These are phyloP conservation scores for Tapirus terrestris DNA, from an alignment of 2,113 vertebrate species.

Conservation along the genomic window DNA sequence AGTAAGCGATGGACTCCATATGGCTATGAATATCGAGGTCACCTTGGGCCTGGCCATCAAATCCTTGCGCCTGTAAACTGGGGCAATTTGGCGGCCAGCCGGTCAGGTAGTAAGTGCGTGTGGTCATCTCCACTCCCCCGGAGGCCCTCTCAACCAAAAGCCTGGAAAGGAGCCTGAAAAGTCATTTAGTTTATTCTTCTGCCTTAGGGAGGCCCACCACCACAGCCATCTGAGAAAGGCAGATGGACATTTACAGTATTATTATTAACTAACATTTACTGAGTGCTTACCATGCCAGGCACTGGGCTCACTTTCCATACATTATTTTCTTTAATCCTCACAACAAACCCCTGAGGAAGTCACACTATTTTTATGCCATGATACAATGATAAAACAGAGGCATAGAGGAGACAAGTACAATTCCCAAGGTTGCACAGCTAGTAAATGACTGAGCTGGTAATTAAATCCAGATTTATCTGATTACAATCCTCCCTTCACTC, in stretches of 20 bases:
- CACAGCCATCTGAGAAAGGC: neutral
- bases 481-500: neutral
- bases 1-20: neutral
- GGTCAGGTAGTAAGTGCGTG: neutral
- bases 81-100: neutral
- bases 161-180: neutral
- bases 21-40: neutral
- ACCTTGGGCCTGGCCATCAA: neutral
- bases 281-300: neutral
- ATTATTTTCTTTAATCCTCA: constrained; percentile 17
- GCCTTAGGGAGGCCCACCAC: neutral
- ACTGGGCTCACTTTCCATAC: neutral
- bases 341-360: neutral
- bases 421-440: neutral
- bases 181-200: constrained; percentile 31
- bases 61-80: neutral
- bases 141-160: neutral
- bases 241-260: neutral
- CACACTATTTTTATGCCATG: neutral
- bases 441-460: neutral
- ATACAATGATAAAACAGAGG: neutral
- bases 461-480: neutral
- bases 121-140: neutral
- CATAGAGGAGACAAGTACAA: neutral
- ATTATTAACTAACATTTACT: neutral